A percentile compares a stretch with the other conserved stretches of the same genome.
These are phyloP conservation scores for Pimephales promelas DNA, from an alignment of 2,113 vertebrate species.

Conservation along the genomic window DNA sequence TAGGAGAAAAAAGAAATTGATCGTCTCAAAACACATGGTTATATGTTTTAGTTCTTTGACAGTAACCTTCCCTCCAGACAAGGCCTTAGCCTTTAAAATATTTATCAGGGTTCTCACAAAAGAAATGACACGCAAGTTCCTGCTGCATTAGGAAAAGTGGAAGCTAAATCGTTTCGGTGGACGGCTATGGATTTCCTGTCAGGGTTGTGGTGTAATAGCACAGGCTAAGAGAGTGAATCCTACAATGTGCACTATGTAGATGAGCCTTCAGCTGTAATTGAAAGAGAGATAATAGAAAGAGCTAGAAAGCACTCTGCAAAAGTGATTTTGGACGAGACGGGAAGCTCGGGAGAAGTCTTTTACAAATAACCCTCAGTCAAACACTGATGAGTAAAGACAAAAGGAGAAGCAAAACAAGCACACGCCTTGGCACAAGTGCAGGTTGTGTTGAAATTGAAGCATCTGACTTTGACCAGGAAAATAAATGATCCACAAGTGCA, in stretches of 20 bases:
- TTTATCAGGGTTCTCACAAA: conserved; percentile 57
- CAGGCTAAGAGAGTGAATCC: conserved; percentile 60
- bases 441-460: conserved; percentile 62
- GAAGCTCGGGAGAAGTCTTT: conserved; percentile 53
- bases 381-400: conserved; percentile 52
- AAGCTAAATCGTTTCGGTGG: conserved; percentile 70
- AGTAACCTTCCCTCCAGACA: conserved; percentile 44
- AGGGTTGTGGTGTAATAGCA: conserved; percentile 69
- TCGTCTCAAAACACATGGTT: conserved; percentile 48
- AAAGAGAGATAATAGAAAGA: conserved; percentile 58
- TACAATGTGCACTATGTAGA: conserved; percentile 69
- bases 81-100: conserved; percentile 53
- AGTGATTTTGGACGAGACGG: conserved; percentile 46
- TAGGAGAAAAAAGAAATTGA: conserved; percentile 39
- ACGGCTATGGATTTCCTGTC: conserved; percentile 79
- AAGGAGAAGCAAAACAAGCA: conserved; percentile 57
- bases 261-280: conserved; percentile 65
- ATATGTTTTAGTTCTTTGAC: conserved; percentile 42
- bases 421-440: conserved; percentile 59
- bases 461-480: conserved; percentile 70
- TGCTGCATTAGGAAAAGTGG: conserved; percentile 57
- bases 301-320: conserved; percentile 51
- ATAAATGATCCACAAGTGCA: conserved; percentile 73
- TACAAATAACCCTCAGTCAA: conserved; percentile 63
- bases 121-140: conserved; percentile 46